phyloP scores from a whole-genome alignment of 2,113 vertebrate species.

The Catharus fuscescens region DNA sequence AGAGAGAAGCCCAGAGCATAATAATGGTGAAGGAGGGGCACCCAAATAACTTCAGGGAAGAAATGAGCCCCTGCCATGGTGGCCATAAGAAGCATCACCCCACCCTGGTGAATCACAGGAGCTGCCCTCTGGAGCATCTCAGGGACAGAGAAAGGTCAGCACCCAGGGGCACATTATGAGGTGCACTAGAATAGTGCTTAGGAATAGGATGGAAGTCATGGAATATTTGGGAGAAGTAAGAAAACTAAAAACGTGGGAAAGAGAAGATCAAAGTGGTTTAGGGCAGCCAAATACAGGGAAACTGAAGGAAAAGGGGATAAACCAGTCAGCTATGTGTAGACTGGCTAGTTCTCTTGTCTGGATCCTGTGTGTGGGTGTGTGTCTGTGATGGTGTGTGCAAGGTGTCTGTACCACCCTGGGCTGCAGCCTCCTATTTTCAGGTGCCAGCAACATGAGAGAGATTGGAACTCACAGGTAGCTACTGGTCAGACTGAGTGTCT shows the following conservation, averaged over 20 bases:
- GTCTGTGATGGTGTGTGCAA: not conserved
- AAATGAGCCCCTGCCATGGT: not conserved
- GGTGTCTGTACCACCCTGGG: not conserved
- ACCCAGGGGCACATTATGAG: accelerated
- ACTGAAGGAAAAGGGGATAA: not conserved
- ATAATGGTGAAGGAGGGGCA: accelerated
- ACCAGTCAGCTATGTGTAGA: not conserved
- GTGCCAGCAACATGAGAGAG: not conserved
- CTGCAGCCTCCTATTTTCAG: not conserved
- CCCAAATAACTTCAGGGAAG: not conserved
- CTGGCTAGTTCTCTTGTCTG: not conserved
- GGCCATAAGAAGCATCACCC: not conserved
- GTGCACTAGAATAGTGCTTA: accelerated
- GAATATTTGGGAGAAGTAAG: not conserved
- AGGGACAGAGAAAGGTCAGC: not conserved
- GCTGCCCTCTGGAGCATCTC: not conserved
- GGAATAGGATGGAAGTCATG: not conserved
- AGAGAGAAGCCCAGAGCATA: not conserved
- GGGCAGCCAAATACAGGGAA: not conserved
- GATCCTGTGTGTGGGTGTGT: not conserved
- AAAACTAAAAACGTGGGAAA: not conserved
- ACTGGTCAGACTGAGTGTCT: not conserved
- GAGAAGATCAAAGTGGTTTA: not conserved
- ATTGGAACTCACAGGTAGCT: not conserved
- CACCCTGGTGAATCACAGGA: not conserved